These are phyloP conservation scores for Nansenia antarctica DNA, from an alignment of 2,113 vertebrate species.

Conservation along the genomic window DNA sequence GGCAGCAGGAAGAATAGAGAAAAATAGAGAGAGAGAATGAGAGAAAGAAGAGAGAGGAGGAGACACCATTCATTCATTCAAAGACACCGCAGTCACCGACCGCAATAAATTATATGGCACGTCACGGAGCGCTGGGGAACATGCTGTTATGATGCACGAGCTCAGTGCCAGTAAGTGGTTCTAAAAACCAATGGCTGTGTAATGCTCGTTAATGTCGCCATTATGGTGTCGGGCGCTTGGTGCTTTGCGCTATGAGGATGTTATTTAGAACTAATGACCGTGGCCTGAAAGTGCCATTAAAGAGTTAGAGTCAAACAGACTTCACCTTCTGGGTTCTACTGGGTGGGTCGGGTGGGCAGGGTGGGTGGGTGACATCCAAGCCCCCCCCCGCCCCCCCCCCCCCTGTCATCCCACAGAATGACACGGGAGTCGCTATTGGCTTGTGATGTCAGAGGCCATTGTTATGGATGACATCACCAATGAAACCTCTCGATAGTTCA, in stretches of 20 bases:
- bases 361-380: slow-evolving; percentile 4
- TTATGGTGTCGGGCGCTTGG: slow-evolving; percentile 54
- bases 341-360: slow-evolving; percentile 13
- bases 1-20: slow-evolving; percentile 11
- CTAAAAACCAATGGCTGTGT: slow-evolving; percentile 71
- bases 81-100: no score
- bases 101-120: slow-evolving; percentile 25
- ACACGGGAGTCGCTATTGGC: not conserved
- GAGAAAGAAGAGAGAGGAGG: not conserved
- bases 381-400: slow-evolving; percentile 22
- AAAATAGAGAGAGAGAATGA: not conserved
- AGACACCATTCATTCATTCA: not conserved
- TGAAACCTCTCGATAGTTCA: no score
- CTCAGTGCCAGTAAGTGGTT: slow-evolving; percentile 55
- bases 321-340: slow-evolving; percentile 43
- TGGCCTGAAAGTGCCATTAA: slow-evolving; percentile 61
- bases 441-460: slow-evolving; percentile 45
- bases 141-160: slow-evolving; percentile 64
- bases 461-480: slow-evolving; percentile 20
- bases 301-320: slow-evolving; percentile 45
- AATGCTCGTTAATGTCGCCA: slow-evolving; percentile 69
- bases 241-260: slow-evolving; percentile 49
- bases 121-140: slow-evolving; percentile 35
- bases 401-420: slow-evolving; percentile 36
- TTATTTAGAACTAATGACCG: slow-evolving; percentile 67